Evolutionary conservation across 2,113 vertebrate genomes (phyloP).

Genomic region (Pristiophorus japonicus): DNA sequence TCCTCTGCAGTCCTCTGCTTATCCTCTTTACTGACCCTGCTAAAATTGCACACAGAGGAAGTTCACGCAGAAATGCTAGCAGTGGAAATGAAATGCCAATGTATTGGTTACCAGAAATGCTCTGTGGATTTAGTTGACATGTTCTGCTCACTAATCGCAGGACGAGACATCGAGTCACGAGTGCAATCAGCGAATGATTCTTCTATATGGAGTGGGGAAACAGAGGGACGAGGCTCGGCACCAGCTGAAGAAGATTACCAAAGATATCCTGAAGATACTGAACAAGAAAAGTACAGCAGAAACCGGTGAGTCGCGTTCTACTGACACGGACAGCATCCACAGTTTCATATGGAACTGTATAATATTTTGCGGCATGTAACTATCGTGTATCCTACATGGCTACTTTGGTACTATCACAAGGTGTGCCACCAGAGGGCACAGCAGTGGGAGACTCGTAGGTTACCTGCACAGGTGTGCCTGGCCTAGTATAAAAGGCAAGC

Average conservation of each 20-base stretch:
- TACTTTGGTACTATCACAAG: too few species aligned
- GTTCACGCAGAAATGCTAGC: neutral
- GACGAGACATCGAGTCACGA: conserved; percentile 61
- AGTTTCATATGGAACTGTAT: neutral
- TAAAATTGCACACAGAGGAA: neutral
- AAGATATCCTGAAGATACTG: conserved; percentile 61
- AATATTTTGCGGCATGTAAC: neutral
- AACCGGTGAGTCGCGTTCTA: conserved; percentile 45
- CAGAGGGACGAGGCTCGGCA: conserved; percentile 56
- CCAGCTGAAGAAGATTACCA: conserved; percentile 62
- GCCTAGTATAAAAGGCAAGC: too few species aligned
- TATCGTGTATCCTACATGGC: too few species aligned
- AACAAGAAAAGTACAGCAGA: conserved; percentile 60
- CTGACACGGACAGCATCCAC: neutral
- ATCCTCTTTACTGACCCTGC: neutral
- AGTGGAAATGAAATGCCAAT: neutral
- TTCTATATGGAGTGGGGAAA: conserved; percentile 58
- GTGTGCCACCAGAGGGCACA: too few species aligned
- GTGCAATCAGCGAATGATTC: conserved; percentile 59
- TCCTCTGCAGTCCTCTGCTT: neutral
- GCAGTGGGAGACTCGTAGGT: too few species aligned
- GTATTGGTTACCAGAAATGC: neutral
- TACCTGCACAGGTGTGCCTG: too few species aligned
- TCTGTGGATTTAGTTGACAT: too few species aligned
- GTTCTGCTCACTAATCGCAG: conserved; percentile 46